Percentiles rank a stretch among this genome's conserved stretches.
Conservation (phyloP, 2,888 invertebrate species). For the Caradrina kadenii region DNA sequence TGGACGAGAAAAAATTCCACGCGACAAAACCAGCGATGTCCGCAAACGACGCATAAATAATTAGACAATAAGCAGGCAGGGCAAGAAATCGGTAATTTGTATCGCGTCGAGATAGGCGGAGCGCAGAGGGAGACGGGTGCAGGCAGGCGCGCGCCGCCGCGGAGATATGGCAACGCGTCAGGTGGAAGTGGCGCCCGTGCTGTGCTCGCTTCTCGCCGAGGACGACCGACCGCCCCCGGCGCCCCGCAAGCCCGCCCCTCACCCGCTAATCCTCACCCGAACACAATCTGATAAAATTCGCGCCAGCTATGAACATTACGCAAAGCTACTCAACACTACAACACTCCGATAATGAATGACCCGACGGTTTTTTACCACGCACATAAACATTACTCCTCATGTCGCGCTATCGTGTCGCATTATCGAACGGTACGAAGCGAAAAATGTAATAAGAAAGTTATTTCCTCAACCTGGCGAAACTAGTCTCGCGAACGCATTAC, state of each 20-base stretch:
- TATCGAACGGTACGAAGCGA: conserved; percentile 79
- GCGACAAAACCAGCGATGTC: conserved; percentile 82
- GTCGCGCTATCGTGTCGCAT: conserved; percentile 78
- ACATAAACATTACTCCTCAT: conserved; percentile 79
- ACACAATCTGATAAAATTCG: conserved; percentile 90
- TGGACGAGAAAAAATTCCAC: conserved; percentile 83
- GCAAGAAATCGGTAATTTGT: conserved; percentile 90
- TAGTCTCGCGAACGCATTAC: conserved; percentile 90
- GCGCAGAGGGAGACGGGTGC: conserved; percentile 85
- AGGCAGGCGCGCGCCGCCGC: conserved; percentile 85
- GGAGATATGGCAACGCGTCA: conserved; percentile 90
- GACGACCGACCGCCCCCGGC: conserved; percentile 81
- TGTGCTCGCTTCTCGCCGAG: conserved; percentile 80
- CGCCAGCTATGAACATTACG: conserved; percentile 90
- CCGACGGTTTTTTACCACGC: conserved; percentile 78
- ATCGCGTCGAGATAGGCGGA: conserved; percentile 87
- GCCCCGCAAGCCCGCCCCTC: conserved; percentile 76
- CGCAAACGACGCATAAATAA: conserved; percentile 88
- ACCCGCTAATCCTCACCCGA: conserved; percentile 88
- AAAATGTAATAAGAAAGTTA: conserved; percentile 89
- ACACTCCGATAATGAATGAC: conserved; percentile 88
- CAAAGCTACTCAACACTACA: conserved; percentile 87
- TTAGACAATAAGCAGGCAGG: conserved; percentile 89
- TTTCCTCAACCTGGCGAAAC: conserved; percentile 90
- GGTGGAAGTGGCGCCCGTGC: conserved; percentile 88